Evolutionary conservation across 2,888 invertebrate genomes (phyloP).

Genomic region (Lucinisca nassula): DNA sequence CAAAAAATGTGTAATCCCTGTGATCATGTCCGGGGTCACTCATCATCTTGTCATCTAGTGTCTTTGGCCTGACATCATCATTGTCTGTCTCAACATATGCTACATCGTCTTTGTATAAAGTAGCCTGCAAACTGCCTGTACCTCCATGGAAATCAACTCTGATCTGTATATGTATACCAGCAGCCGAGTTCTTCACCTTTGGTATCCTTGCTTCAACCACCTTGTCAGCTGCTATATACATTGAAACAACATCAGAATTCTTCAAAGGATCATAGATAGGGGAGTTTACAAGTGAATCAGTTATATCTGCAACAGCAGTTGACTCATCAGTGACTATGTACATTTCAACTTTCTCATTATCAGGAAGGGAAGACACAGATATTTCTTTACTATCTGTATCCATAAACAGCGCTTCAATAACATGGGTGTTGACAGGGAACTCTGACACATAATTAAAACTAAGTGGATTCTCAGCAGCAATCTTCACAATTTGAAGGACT

Average conservation of each 20-base stretch:
- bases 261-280: slow-evolving; percentile 69
- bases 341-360: slow-evolving; percentile 56
- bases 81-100: slow-evolving; percentile 35
- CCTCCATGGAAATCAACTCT: slow-evolving; percentile 46
- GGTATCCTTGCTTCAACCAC: neutral
- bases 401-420: slow-evolving; percentile 73
- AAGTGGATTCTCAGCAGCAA: slow-evolving; percentile 71
- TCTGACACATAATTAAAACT: slow-evolving; percentile 67
- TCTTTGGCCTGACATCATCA: slow-evolving; percentile 19
- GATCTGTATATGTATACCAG: slow-evolving; percentile 72
- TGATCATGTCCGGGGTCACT: slow-evolving; percentile 63
- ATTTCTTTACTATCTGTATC: slow-evolving; percentile 70
- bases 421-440: slow-evolving; percentile 61
- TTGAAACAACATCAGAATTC: neutral
- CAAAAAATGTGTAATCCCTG: slow-evolving; percentile 76
- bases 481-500: slow-evolving; percentile 68
- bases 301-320: slow-evolving; percentile 21
- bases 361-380: slow-evolving; percentile 63
- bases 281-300: slow-evolving; percentile 52
- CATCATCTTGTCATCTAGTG: slow-evolving; percentile 36
- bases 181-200: neutral
- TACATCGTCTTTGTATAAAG: slow-evolving; percentile 40
- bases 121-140: slow-evolving; percentile 22
- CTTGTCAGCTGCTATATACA: neutral
- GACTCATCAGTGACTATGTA: slow-evolving; percentile 50